Evolutionary conservation across 1,140 invertebrate genomes (phyloP), one percentile per base, ranked within the genome.

Genomic region (Leptonema lineaticorne): DNA sequence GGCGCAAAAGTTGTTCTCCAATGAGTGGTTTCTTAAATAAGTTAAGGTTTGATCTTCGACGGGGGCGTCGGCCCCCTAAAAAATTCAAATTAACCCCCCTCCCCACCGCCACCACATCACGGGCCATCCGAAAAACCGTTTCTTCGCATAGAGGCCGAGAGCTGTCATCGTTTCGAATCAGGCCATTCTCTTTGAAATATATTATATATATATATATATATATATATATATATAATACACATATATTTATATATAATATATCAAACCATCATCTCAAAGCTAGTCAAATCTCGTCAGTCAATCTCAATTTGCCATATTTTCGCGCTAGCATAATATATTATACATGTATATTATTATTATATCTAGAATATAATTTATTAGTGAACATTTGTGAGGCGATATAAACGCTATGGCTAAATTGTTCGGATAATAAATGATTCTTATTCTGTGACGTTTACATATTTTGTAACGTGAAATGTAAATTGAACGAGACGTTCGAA

Each of bases 21-120:
- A 53, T 53, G 50, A 53, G 50, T 53, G 50, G 50, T 53, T 53
- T 53, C 50, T 53, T 53, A 53, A 53, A 53, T 53, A 53, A 53
- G 50, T 53, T 53, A 53, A 53, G 50, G 50, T 53, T 24, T 53
- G 50, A 53, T 53, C 50, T 24, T 48, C 46, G 16, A 24, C 50
- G 50, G 22, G 18, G 8, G 18, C 7, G 3, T 20, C 46, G 8
- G n/a, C 5, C 29, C 29, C 5, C 11, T 11, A 11, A 5, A 3
- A 16, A 53, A 53, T 53, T 53, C 50, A 53, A 53, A 53, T 53
- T 53, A 53, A 53, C 50, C 50, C 18, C 50, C 50, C 1, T 24
- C 22, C 37, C 37, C 37, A 4, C 37, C 37, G 11, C 16, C 37
- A 9, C 30, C 2, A 9, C 37, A 14, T 41, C 37, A 2, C 37